Evolutionary conservation across 2,797 vertebrate genomes (phyloP), one percentile per base, ranked within the genome.

Genomic region (Psittacula derbiana): DNA sequence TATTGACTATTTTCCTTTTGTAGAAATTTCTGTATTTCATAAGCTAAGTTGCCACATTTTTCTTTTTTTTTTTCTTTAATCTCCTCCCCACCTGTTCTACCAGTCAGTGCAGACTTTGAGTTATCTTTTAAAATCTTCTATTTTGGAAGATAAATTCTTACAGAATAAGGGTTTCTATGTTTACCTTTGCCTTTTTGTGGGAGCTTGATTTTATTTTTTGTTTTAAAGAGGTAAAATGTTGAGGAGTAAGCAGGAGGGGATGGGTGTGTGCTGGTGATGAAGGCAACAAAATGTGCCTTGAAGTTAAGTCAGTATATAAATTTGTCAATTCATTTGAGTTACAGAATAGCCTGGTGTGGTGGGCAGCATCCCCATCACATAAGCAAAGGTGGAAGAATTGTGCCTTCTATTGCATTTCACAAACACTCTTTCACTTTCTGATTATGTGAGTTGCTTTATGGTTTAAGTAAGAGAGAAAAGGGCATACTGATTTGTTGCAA

Each of bases 381-480:
- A 30, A 65, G 41, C 52, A 88, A 49, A 92, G 83, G 64, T 85
- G 24, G 78, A 81, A 44, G 49, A 23, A 46, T 28, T 57, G 20
- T 74, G 33, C 78, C 46, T 92, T 53, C 38, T 82, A 23, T 10
- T 78, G 30, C 53, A 24, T 89, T 93, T 93, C 72, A 53, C 52
- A 65, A 84, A 33, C 11, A 6, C 67, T 38, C 47, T 64, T 95
- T 92, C 73, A 47, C 85, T 88, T 80, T 81, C 74, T 92, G 69
- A 93, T 95, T 67, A 78, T 4, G 21, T 71, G 74, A 46, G 67
- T 55, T 90, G 74, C 57, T 62, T 90, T 96, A 85, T 80, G 87
- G 89, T 95, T 93, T 76, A 78, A 94, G 78, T 84, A 94, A 43
- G 65, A 79, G 73, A 88, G 90, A 92, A 95, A 95, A 88, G 93